Conservation (phyloP, 2,888 invertebrate species). For the Rotaria magnacalcarata region DNA sequence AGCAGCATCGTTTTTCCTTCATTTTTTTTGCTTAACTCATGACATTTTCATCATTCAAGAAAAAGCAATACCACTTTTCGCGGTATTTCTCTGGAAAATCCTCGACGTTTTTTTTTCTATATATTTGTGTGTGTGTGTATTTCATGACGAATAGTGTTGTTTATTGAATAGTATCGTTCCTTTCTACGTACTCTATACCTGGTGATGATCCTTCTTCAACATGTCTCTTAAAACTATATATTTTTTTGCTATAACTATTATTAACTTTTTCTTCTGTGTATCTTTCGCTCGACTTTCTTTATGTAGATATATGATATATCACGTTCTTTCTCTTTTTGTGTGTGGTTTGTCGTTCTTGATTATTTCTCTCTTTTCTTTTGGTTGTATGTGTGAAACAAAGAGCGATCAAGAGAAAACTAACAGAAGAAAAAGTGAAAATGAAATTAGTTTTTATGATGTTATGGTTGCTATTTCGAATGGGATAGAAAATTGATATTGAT, state of each 20-base stretch:
- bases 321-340: neutral
- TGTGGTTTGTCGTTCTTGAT: conserved; percentile 5
- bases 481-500: no score
- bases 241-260: neutral
- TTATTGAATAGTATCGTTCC: conserved; percentile 21
- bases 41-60: neutral
- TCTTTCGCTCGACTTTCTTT: neutral
- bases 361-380: neutral
- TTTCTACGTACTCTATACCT: conserved; percentile 5
- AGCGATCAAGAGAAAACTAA: neutral
- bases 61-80: neutral
- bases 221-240: conserved; percentile 1
- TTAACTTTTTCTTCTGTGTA: neutral
- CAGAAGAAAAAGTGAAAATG: neutral
- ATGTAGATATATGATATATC: neutral
- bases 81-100: neutral
- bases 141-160: conserved; percentile 4
- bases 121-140: neutral
- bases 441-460: no score
- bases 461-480: no score
- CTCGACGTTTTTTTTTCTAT: neutral
- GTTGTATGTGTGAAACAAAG: neutral
- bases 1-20: neutral
- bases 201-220: conserved; percentile 14
- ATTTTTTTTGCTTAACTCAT: neutral